phyloP scores from a whole-genome alignment of 2,888 invertebrate genomes.

The Brachypalpus laphriformis region DNA sequence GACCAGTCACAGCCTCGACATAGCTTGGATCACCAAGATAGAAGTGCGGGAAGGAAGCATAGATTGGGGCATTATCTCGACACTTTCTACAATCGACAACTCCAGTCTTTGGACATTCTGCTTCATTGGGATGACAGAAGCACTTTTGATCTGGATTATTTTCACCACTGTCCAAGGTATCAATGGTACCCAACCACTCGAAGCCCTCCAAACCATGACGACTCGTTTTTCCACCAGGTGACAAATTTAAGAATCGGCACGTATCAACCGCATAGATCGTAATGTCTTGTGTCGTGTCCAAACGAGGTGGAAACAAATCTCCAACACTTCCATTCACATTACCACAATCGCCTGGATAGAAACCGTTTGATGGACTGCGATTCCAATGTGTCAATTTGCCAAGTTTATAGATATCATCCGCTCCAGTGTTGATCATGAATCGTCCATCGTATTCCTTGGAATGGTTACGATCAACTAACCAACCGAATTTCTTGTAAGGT shows the following conservation, averaged over 20 bases:
- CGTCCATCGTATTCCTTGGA: conserved; percentile 89
- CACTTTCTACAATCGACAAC: conserved; percentile 89
- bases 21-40: conserved; percentile 88
- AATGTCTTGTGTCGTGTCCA: conserved; percentile 84
- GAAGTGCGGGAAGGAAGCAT: conserved; percentile 92
- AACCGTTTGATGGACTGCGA: conserved; percentile 84
- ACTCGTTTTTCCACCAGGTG: conserved; percentile 76
- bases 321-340: conserved; percentile 89
- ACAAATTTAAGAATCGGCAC: conserved; percentile 87
- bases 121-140: conserved; percentile 85
- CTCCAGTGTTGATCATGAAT: conserved; percentile 91
- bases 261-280: conserved; percentile 90
- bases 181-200: conserved; percentile 84
- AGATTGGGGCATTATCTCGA: conserved; percentile 91
- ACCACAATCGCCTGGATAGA: conserved; percentile 86
- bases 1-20: conserved; percentile 85
- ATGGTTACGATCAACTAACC: conserved; percentile 92
- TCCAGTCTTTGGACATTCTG: conserved; percentile 85
- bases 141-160: conserved; percentile 86
- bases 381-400: conserved; percentile 90
- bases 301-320: conserved; percentile 90
- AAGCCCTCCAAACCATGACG: conserved; percentile 77
- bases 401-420: conserved; percentile 85
- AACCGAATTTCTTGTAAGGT: conserved; percentile 91
- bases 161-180: conserved; percentile 89